Percentiles rank a stretch among this genome's conserved stretches.
phyloP scores from a whole-genome alignment of 2,797 vertebrate species.

The Anisognathus igniventris region DNA sequence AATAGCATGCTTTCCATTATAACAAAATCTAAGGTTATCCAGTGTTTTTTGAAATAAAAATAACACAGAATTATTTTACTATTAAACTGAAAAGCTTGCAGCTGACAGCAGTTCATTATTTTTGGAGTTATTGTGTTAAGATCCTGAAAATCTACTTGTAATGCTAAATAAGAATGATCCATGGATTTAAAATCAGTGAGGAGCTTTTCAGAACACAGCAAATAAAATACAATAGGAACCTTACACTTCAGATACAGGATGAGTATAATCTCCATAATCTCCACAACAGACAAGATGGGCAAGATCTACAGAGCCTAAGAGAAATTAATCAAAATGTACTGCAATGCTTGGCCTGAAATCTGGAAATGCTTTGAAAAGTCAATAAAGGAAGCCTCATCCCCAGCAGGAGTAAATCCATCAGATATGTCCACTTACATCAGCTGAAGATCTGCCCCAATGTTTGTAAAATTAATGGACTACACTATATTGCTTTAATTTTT shows the following conservation, averaged over 20 bases:
- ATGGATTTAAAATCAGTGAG: conserved; percentile 46
- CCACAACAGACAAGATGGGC: conserved; percentile 36
- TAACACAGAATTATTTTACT: conserved; percentile 44
- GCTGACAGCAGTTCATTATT: conserved; percentile 23
- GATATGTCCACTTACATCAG: neutral
- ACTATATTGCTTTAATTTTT: conserved; percentile 10
- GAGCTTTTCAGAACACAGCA: conserved; percentile 8
- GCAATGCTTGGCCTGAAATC: conserved; percentile 13
- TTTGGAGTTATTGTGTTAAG: conserved; percentile 50
- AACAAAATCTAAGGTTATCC: conserved; percentile 44
- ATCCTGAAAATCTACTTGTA: conserved; percentile 63
- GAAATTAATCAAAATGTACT: conserved; percentile 68
- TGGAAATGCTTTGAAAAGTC: conserved; percentile 30
- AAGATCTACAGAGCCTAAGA: conserved; percentile 57
- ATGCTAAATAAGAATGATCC: conserved; percentile 52
- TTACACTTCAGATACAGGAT: conserved; percentile 30
- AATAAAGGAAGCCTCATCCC: neutral
- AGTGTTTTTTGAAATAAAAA: conserved; percentile 44
- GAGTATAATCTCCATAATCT: conserved; percentile 59
- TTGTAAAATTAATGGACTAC: conserved; percentile 29
- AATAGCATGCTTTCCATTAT: conserved; percentile 11
- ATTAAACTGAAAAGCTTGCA: conserved; percentile 46
- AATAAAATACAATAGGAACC: conserved; percentile 41
- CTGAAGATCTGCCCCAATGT: neutral
- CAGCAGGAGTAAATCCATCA: conserved; percentile 1